phyloP scores from a whole-genome alignment of 2,113 vertebrate genomes.

The Eptesicus fuscus region DNA sequence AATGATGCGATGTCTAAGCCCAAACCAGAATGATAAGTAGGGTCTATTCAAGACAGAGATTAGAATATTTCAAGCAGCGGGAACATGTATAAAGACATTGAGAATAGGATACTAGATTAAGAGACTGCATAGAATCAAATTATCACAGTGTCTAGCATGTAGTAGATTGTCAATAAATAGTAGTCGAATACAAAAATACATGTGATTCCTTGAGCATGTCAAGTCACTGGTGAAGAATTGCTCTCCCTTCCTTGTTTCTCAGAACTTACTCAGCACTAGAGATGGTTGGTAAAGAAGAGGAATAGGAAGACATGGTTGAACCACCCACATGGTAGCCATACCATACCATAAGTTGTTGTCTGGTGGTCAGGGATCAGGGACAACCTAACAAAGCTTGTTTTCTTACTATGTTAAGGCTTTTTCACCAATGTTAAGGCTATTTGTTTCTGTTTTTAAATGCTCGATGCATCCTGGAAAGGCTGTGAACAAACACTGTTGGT shows the following conservation, averaged over 20 bases:
- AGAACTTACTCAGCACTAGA: neutral
- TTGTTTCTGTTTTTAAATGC: constrained; percentile 32
- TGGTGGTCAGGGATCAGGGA: neutral
- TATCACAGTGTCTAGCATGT: neutral
- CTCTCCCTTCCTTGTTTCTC: constrained; percentile 1
- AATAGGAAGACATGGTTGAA: neutral
- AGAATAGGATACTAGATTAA: neutral
- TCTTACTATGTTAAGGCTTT: constrained; percentile 9
- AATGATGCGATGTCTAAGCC: neutral
- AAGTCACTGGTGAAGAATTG: neutral
- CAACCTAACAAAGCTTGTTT: neutral
- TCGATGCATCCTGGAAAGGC: constrained; percentile 17
- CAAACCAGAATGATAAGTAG: neutral
- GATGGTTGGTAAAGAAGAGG: neutral
- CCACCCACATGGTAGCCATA: neutral
- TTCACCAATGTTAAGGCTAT: neutral
- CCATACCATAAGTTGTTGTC: neutral
- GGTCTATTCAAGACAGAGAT: neutral
- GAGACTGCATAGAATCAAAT: neutral
- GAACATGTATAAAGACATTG: neutral
- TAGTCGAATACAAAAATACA: neutral
- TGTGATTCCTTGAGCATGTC: neutral
- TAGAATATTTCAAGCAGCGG: constrained; percentile 16
- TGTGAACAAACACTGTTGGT: constrained; percentile 34
- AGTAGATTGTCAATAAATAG: neutral